A percentile compares a stretch with the other conserved stretches of the same genome.
phyloP scores from a whole-genome alignment of 2,888 invertebrate genomes.

The Branchipolynoe longqiensis region DNA sequence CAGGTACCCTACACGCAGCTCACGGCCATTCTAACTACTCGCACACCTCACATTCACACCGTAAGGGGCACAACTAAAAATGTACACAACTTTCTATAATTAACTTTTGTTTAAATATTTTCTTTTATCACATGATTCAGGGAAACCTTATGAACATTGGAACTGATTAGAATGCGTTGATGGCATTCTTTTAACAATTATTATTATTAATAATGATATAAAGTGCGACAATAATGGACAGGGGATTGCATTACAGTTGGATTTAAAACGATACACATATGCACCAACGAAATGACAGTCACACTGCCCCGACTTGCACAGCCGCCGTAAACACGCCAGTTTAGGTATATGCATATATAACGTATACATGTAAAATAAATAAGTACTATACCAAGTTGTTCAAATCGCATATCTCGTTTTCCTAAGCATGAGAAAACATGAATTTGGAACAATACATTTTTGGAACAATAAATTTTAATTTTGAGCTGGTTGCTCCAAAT shows the following conservation, averaged over 20 bases:
- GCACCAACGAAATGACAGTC: background rate
- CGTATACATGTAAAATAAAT: constrained; percentile 19
- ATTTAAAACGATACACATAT: background rate
- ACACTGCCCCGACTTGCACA: background rate
- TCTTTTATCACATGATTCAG: constrained; percentile 9
- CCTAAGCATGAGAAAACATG: background rate
- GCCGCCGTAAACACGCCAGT: background rate
- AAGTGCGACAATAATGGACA: background rate
- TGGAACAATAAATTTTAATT: background rate
- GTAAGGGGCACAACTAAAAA: background rate
- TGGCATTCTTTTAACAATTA: background rate
- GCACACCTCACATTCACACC: background rate
- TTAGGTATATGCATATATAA: background rate
- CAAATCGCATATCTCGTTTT: background rate
- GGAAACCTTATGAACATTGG: background rate
- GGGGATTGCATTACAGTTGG: background rate
- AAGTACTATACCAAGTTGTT: constrained; percentile 4
- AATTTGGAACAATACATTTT: background rate
- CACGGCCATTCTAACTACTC: background rate
- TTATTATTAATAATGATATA: background rate
- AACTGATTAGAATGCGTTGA: background rate
- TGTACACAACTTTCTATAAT: background rate
- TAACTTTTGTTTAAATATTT: background rate
- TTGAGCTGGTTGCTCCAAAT: too few relatives aligned
- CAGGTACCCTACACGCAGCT: background rate